Conservation (phyloP, 1,140 invertebrate species). For the Diorhabda sublineata region DNA sequence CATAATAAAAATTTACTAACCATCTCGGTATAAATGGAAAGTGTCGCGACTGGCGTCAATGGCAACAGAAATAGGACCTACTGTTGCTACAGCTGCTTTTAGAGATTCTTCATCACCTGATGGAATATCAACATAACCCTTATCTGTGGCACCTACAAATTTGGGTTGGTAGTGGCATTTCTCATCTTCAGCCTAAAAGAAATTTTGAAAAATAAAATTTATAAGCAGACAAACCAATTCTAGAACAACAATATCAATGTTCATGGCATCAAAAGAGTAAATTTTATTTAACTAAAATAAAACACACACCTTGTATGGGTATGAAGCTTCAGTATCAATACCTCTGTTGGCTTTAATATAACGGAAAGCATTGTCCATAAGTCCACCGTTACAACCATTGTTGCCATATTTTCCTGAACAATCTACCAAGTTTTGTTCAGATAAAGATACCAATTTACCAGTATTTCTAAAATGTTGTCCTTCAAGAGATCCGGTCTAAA, state of each 20-base stretch:
- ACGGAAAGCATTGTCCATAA: constrained; percentile 90
- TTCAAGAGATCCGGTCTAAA: constrained; percentile 88
- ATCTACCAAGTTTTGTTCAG: constrained; percentile 96
- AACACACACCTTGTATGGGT: constrained; percentile 70
- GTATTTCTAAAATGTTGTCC: constrained; percentile 89
- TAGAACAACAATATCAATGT: not conserved
- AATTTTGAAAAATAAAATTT: not conserved
- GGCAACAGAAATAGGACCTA: constrained; percentile 83
- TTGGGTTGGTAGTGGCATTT: constrained; percentile 59
- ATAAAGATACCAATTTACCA: constrained; percentile 82
- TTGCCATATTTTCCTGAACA: constrained; percentile 89
- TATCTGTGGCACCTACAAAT: constrained; percentile 75
- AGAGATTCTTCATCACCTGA: constrained; percentile 69
- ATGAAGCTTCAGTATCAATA: constrained; percentile 89
- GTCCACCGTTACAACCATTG: constrained; percentile 91
- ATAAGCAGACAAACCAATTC: not conserved
- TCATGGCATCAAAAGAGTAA: not conserved
- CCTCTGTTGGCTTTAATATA: constrained; percentile 88
- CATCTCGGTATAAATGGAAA: constrained; percentile 63
- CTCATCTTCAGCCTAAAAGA: constrained; percentile 57
- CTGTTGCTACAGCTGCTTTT: constrained; percentile 75
- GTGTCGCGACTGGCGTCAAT: constrained; percentile 86
- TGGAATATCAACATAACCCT: constrained; percentile 79
- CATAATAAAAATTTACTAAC: constrained; percentile 7
- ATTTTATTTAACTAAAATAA: not conserved